A percentile compares a stretch with the other conserved stretches of the same genome.
Evolutionary conservation across 1,140 invertebrate genomes (phyloP).

Genomic region (Lasaia peninsularis): DNA sequence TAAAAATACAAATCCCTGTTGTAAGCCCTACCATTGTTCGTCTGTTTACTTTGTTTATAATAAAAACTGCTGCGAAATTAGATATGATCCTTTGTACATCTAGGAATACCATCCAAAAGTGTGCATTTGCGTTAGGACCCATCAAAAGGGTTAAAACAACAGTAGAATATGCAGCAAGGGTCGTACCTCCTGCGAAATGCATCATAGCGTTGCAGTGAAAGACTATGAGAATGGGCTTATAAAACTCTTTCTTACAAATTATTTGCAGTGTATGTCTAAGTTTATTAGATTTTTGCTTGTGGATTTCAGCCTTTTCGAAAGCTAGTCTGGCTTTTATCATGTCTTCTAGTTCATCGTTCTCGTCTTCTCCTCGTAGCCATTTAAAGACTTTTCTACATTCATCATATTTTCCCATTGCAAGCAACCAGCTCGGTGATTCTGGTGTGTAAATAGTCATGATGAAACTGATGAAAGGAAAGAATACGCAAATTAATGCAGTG

Average conservation of each 20-base stretch:
- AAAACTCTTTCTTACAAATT: constrained; percentile 49
- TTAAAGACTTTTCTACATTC: constrained; percentile 65
- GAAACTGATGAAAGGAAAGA: constrained; percentile 64
- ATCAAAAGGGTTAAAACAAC: constrained; percentile 74
- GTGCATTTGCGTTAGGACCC: constrained; percentile 50
- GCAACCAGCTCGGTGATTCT: constrained; percentile 84
- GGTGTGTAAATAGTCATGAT: constrained; percentile 75
- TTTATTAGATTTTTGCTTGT: constrained; percentile 19
- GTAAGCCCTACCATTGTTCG: constrained; percentile 44
- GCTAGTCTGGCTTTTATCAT: constrained; percentile 45
- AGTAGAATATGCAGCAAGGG: constrained; percentile 83
- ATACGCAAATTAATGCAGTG: constrained; percentile 66
- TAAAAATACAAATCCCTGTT: constrained; percentile 35
- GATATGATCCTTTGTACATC: constrained; percentile 75
- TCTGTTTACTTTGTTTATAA: constrained; percentile 50
- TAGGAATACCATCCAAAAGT: constrained; percentile 77
- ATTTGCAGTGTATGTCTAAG: constrained; percentile 27
- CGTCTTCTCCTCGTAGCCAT: constrained; percentile 64
- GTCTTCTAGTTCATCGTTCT: constrained; percentile 49
- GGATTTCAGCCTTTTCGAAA: constrained; percentile 25
- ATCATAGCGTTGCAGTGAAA: constrained; percentile 40
- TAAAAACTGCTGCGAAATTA: constrained; percentile 48
- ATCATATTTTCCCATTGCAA: constrained; percentile 64
- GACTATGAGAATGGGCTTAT: constrained; percentile 53
- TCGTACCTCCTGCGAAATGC: constrained; percentile 45